Conservation (phyloP, 2,113 vertebrate species). For the Carettochelys insculpta region DNA sequence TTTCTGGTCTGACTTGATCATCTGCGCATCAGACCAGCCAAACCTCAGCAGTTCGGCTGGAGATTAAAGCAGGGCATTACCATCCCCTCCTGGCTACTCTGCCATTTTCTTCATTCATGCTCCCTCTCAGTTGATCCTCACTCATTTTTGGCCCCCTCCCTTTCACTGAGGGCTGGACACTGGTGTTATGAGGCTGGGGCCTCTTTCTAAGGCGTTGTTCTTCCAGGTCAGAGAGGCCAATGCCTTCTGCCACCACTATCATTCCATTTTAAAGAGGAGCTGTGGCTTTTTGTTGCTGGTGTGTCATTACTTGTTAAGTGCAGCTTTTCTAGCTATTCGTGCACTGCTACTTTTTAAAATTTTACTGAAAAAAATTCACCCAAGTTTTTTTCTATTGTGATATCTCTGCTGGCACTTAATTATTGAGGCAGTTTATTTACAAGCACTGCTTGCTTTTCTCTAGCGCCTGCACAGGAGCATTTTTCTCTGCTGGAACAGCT, state of each 20-base stretch:
- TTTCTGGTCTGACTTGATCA: neutral
- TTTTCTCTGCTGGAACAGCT: neutral
- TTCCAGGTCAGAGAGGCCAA: neutral
- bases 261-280: neutral
- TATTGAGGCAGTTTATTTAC: constrained; percentile 60
- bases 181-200: neutral
- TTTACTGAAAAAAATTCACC: constrained; percentile 29
- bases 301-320: neutral
- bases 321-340: constrained; percentile 8
- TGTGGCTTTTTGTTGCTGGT: neutral
- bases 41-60: neutral
- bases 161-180: neutral
- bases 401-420: constrained; percentile 44
- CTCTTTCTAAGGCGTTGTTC: neutral
- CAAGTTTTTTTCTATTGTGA: constrained; percentile 22
- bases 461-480: constrained; percentile 33
- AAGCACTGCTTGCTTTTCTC: constrained; percentile 21
- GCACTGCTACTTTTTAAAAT: constrained; percentile 11
- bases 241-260: neutral
- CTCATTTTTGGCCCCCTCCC: neutral
- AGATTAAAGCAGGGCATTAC: neutral
- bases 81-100: neutral
- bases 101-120: neutral
- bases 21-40: neutral
- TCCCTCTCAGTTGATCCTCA: neutral